Base-by-base conservation (phyloP, 2,888 invertebrate genomes). In the Pyrrhia umbra region DNA sequence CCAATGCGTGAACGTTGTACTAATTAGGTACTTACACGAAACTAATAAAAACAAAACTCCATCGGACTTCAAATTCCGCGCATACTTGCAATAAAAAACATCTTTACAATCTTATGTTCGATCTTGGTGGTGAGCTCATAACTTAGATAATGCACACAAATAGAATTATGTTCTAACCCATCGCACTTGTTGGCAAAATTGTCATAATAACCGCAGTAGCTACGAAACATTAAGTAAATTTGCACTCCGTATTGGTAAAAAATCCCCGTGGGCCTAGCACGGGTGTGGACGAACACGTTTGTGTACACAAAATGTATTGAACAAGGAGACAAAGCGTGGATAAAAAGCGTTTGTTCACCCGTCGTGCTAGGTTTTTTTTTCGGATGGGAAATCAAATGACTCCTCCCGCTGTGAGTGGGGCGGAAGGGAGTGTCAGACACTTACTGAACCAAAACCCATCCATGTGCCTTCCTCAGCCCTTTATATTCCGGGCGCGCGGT, bases 111-210 rank as follows among this genome's bases (percentile, higher is more conserved):
- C 56, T 18, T 13, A 5, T 20, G 50, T 27, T 47, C 40, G 42
- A 74, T 70, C 49, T 50, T 21, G 23, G 58, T 49, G 77, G 68
- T 77, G 77, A 77, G 51, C 47, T 77, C 77, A 77, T 57, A 9
- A 64, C 76, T 82, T 77, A 83, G 79, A 74, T 84, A 85, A 86
- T 79, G 43, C 67, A 73, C 83, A 78, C 72, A 85, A 87, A 87
- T 86, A 87, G 83, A 83, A 68, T 64, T 57, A 69, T 58, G 39
- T 54, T 40, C 39, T 27, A n/a, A 47, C 54, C 52, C 10, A 54
- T 47, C 45, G 18, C 50, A 47, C 37, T 39, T 51, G 55, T 13
- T 30, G 34, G 34, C n/a, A 50, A 58, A n/a, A 40, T 30, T 4
- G 16, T 27, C 45, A 46, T 55, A 40, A 47, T 30, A 47, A 40